phyloP scores from a whole-genome alignment of 2,797 vertebrate genomes.

The Glossophaga mutica region DNA sequence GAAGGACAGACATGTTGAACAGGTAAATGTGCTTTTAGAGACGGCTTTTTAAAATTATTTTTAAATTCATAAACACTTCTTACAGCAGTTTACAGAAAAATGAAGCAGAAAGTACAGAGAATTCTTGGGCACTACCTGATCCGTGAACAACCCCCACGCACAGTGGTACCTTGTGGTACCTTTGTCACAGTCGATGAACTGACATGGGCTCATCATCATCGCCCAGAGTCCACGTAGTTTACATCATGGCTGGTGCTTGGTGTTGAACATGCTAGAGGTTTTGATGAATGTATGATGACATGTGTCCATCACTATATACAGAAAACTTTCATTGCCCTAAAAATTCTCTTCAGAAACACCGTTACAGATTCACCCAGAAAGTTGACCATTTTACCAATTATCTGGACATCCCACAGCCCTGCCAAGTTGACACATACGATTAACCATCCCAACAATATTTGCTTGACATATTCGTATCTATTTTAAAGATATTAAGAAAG shows the following conservation, averaged over 20 bases:
- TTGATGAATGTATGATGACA: background rate
- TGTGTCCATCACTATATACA: background rate
- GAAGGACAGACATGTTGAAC: background rate
- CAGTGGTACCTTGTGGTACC: no score
- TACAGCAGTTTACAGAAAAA: background rate
- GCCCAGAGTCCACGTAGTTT: background rate
- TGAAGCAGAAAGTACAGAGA: background rate
- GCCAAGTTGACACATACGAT: background rate
- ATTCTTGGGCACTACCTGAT: background rate
- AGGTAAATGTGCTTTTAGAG: background rate
- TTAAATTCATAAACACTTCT: background rate
- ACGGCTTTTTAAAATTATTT: background rate
- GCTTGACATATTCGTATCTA: background rate
- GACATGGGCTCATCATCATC: background rate
- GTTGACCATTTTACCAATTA: background rate
- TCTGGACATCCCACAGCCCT: background rate
- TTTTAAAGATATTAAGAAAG: background rate
- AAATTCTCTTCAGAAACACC: background rate
- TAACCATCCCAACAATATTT: background rate
- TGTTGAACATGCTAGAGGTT: background rate
- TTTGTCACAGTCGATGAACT: background rate
- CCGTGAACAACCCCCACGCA: accelerated
- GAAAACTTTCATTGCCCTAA: background rate
- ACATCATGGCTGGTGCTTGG: background rate
- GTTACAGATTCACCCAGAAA: background rate